These are phyloP conservation scores for Drosophila pachea DNA, from an alignment of 1,140 invertebrate genomes.

Conservation along the genomic window DNA sequence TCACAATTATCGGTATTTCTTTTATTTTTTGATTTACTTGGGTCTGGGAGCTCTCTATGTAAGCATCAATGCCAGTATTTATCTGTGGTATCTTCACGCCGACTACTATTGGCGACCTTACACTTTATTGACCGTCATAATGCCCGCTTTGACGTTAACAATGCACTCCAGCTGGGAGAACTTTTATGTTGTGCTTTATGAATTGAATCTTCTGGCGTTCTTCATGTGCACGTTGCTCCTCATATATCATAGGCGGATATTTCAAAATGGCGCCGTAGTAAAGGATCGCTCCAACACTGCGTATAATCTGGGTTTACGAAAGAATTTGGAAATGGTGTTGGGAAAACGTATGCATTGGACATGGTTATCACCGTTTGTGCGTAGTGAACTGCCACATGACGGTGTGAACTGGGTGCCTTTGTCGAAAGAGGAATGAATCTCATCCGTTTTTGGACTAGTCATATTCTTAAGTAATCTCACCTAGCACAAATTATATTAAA, in stretches of 20 bases:
- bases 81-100: constrained; percentile 81
- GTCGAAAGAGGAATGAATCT: constrained; percentile 33
- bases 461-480: constrained; percentile 28
- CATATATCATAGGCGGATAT: constrained; percentile 84
- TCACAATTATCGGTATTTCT: constrained; percentile 92
- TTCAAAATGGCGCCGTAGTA: constrained; percentile 82
- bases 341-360: constrained; percentile 88
- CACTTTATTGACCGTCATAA: constrained; percentile 83
- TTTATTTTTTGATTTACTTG: constrained; percentile 89
- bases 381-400: constrained; percentile 87
- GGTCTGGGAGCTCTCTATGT: constrained; percentile 85
- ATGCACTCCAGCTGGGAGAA: constrained; percentile 76
- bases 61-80: constrained; percentile 84
- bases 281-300: constrained; percentile 81
- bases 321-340: constrained; percentile 86
- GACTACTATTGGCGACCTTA: constrained; percentile 80
- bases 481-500: constrained; percentile 5
- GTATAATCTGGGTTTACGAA: constrained; percentile 86
- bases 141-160: constrained; percentile 83
- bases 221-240: constrained; percentile 84
- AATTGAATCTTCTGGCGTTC: constrained; percentile 84
- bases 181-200: constrained; percentile 83
- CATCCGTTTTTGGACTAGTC: constrained; percentile 17
- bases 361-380: constrained; percentile 88
- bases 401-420: constrained; percentile 84